phyloP scores from a whole-genome alignment of 2,888 invertebrate genomes.

The Chrysolina americana region DNA sequence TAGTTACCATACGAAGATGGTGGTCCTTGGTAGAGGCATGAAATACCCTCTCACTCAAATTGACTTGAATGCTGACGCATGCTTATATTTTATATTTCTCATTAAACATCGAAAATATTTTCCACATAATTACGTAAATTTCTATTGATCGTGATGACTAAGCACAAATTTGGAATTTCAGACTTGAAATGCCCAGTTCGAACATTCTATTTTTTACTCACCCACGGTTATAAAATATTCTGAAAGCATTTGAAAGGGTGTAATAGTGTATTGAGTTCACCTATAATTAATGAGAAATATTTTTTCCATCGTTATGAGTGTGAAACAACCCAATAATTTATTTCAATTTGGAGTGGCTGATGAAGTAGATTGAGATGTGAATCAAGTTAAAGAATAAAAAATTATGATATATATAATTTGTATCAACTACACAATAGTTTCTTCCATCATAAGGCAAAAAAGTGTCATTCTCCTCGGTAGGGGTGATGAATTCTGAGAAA shows the following conservation, averaged over 20 bases:
- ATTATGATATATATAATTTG: background rate
- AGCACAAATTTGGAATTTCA: constrained; percentile 46
- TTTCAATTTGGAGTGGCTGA: no score
- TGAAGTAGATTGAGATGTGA: background rate
- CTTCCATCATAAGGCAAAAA: no score
- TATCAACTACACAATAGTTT: no score
- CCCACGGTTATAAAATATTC: constrained; percentile 31
- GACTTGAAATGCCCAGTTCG: constrained; percentile 31
- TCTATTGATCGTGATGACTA: constrained; percentile 38
- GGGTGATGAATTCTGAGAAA: no score
- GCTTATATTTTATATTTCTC: no score
- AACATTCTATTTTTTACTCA: constrained; percentile 19
- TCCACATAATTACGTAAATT: constrained; percentile 29
- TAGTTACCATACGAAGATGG: no score
- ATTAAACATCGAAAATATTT: background rate
- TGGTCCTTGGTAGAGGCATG: no score
- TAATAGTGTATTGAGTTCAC: constrained; percentile 27
- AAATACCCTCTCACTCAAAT: no score
- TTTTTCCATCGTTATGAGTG: constrained; percentile 11
- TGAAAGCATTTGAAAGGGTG: constrained; percentile 14
- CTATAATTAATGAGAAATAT: constrained; percentile 32
- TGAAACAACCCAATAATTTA: background rate
- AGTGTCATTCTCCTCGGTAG: no score
- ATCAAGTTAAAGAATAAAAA: background rate
- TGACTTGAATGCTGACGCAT: no score